These are phyloP conservation scores for Hypomecis atomaria DNA, from an alignment of 2,888 invertebrate genomes.

Conservation along the genomic window DNA sequence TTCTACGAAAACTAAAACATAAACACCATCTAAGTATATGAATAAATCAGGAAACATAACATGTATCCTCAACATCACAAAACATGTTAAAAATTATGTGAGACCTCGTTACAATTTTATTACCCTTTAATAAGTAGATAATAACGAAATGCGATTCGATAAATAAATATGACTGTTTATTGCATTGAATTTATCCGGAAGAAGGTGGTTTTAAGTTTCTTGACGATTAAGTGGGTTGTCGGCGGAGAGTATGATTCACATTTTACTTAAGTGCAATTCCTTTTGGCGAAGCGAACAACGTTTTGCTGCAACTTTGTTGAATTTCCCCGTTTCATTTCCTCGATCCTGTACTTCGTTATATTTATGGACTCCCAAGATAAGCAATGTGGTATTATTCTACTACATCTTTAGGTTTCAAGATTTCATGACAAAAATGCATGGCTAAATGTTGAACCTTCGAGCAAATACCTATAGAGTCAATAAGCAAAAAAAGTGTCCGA, in stretches of 20 bases:
- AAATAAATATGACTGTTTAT: conserved; percentile 52
- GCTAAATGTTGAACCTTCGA: no score
- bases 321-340: background rate
- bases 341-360: background rate
- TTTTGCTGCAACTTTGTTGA: conserved; percentile 30
- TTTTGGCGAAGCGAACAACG: conserved; percentile 38
- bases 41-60: conserved; percentile 16
- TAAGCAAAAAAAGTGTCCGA: no score
- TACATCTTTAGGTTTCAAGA: no score
- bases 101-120: conserved; percentile 50
- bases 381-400: no score
- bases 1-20: no score
- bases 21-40: no score
- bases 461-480: no score
- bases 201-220: conserved; percentile 65
- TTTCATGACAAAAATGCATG: no score
- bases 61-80: conserved; percentile 29
- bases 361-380: no score
- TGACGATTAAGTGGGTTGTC: conserved; percentile 63
- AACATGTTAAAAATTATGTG: conserved; percentile 40
- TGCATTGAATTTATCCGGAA: conserved; percentile 56
- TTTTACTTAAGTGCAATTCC: conserved; percentile 57
- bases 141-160: conserved; percentile 44
- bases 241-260: conserved; percentile 64
- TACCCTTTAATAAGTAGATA: conserved; percentile 44